Evolutionary conservation across 2,888 invertebrate species (phyloP).

Genomic region (Nomada goodeniana): DNA sequence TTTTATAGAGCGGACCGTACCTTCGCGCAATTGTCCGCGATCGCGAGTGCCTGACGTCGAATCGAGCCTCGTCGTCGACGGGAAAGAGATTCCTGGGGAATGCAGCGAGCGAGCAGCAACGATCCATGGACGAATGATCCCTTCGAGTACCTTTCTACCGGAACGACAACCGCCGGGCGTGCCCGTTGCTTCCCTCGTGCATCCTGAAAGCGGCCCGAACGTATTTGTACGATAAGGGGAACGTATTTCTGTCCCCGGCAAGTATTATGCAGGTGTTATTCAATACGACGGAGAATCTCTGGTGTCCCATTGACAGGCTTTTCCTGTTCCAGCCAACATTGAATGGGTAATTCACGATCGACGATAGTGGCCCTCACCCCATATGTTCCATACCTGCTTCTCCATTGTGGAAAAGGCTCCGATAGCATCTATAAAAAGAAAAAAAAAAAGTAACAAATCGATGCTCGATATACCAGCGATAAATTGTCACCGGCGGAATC

Average conservation of each 20-base stretch:
- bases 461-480: not conserved
- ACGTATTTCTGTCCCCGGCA: slow-evolving; percentile 12
- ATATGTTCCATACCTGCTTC: slow-evolving; percentile 19
- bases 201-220: not conserved
- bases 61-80: too few species aligned
- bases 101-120: too few species aligned
- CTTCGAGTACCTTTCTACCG: not conserved
- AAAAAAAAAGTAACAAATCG: not conserved
- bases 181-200: not conserved
- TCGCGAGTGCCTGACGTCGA: too few species aligned
- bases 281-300: slow-evolving; percentile 40
- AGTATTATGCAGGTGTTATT: slow-evolving; percentile 49
- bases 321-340: slow-evolving; percentile 41
- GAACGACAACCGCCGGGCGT: slow-evolving; percentile 1
- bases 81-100: too few species aligned
- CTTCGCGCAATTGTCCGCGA: too few species aligned
- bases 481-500: too few species aligned
- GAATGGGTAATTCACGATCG: slow-evolving; percentile 51
- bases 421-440: not conserved
- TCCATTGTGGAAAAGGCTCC: not conserved
- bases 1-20: not conserved
- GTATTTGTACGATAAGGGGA: slow-evolving; percentile 43
- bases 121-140: too few species aligned
- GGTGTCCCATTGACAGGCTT: slow-evolving; percentile 48
- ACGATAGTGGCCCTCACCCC: slow-evolving; percentile 51